Percentiles rank a stretch among this genome's conserved stretches.
Conservation (phyloP, 1,140 invertebrate species). For the Idris sp. region DNA sequence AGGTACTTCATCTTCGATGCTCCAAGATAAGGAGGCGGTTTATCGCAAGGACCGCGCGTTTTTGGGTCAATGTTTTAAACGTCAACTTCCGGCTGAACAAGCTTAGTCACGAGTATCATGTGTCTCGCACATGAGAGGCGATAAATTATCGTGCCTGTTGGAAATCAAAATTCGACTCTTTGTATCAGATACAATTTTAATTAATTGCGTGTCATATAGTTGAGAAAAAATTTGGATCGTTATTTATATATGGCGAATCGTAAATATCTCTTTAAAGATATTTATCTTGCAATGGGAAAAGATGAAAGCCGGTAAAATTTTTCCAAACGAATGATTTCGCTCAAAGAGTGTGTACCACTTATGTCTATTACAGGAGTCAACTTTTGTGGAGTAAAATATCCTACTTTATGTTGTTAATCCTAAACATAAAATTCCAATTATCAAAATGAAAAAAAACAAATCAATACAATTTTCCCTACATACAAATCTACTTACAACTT, state of each 20-base stretch:
- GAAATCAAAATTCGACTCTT: conserved; percentile 20
- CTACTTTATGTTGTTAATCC: background rate
- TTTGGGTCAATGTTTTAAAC: conserved; percentile 42
- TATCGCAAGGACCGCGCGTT: conserved; percentile 16
- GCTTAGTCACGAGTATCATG: conserved; percentile 29
- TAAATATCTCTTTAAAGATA: conserved; percentile 14
- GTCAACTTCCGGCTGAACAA: conserved; percentile 31
- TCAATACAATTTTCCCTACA: no score
- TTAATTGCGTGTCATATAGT: conserved; percentile 24
- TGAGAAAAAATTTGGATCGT: conserved; percentile 21
- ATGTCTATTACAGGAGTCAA: conserved; percentile 44
- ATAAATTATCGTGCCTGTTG: conserved; percentile 23
- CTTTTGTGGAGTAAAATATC: no score
- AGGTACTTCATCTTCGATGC: conserved; percentile 11
- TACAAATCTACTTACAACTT: no score
- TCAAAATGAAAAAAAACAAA: no score
- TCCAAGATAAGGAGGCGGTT: conserved; percentile 27
- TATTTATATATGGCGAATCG: conserved; percentile 19
- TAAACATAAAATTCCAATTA: no score
- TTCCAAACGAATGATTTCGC: conserved; percentile 32
- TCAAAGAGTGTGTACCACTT: conserved; percentile 32
- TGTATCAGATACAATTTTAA: conserved; percentile 2
- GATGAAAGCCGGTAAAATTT: conserved; percentile 42
- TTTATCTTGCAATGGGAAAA: conserved; percentile 10
- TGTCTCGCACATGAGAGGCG: conserved; percentile 11